Conservation (phyloP, 2,113 vertebrate species). For the Prionailurus bengalensis region DNA sequence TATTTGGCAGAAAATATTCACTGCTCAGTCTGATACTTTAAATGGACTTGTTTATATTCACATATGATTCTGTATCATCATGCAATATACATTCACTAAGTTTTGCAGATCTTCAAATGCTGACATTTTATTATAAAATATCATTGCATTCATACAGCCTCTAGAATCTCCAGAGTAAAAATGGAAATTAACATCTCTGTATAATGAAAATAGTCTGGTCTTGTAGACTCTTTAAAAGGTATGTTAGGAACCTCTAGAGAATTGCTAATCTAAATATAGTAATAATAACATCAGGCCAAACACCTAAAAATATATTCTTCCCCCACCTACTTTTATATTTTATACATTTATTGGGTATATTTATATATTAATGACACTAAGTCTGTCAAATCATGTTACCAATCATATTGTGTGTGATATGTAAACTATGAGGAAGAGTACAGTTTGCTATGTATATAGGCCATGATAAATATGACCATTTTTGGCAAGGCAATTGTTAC, state of each 20-base stretch:
- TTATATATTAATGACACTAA: slow-evolving; percentile 50
- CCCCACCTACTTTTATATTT: background rate
- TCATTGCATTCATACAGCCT: slow-evolving; percentile 1
- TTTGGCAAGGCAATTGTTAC: slow-evolving; percentile 20
- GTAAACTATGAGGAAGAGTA: background rate
- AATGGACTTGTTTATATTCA: background rate
- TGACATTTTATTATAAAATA: background rate
- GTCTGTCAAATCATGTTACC: slow-evolving; percentile 35
- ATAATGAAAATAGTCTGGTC: slow-evolving; percentile 32
- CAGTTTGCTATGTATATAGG: background rate
- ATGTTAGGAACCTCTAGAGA: background rate
- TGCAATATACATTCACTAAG: slow-evolving; percentile 20
- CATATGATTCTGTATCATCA: background rate
- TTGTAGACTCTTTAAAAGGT: background rate
- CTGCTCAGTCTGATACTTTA: background rate
- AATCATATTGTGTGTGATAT: background rate
- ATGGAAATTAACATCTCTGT: slow-evolving; percentile 24
- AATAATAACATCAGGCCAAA: slow-evolving; percentile 13
- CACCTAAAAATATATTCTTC: slow-evolving; percentile 37
- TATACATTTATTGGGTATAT: background rate
- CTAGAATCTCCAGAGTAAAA: slow-evolving; percentile 33
- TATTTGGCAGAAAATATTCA: background rate
- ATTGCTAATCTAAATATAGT: slow-evolving; percentile 8
- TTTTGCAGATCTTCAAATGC: slow-evolving; percentile 45
- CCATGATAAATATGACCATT: background rate